Evolutionary conservation across 2,113 vertebrate species (phyloP), one percentile per base, ranked within the genome.

Genomic region (Tragelaphus strepsiceros): DNA sequence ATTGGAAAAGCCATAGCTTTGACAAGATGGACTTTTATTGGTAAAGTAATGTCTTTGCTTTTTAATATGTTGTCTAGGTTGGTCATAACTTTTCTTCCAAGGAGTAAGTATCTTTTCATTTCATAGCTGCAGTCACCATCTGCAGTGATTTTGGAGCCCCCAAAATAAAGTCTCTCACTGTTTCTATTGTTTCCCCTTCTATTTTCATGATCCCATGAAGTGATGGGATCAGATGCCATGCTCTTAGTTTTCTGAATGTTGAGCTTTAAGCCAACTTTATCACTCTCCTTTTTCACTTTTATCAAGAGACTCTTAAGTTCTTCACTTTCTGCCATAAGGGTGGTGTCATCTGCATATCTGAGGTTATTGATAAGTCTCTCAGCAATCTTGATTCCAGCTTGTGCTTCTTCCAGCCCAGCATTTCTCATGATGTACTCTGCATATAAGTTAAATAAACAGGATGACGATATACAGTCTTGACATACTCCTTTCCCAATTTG

Each of bases 261-360:
- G 64, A 71, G 32, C 2, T 71, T 35, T 71, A 71, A 71, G n/a
- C 64, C 64, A 71, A 11, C 17, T 71, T 71, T 35, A 35, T 67
- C 32, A 35, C 64, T 67, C 64, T 35, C 17, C 32, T 35, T 32
- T 67, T 71, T 71, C 17, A 71, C n/a, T 71, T 71, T 67, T 9
- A 67, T 67, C 9, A 35, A 71, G 64, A 71, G n/a, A 11, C n/a
- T 71, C 64, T 71, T 35, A 2, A 35, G n/a, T 71, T 35, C 64
- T 71, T 71, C 0, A 0, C n/a, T 35, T 21, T 71, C n/a, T 35
- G 8, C 64, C n/a, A 6, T 71, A 35, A 21, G 2, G 64, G n/a
- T 71, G n/a, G n/a, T 35, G 2, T 71, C n/a, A 35, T 67, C 64
- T 67, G 32, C 8, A 0, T 67, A 67, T 35, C 64, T 67, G 32